Conservation (phyloP, 2,797 vertebrate species). For the Eutrigla gurnardus region DNA sequence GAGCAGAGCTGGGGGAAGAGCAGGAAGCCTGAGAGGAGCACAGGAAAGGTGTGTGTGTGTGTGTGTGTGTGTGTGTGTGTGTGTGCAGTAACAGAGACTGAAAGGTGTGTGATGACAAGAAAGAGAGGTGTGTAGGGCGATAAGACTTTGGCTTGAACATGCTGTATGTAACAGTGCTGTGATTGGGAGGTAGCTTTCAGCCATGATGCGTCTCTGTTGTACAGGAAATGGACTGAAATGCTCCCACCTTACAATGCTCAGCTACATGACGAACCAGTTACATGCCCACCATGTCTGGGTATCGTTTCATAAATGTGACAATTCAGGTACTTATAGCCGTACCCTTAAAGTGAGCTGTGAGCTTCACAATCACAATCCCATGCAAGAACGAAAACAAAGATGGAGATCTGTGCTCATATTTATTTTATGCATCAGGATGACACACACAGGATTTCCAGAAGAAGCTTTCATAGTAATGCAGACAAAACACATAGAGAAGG, state of each 20-base stretch:
- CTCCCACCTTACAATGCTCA: not conserved
- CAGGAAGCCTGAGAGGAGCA: constrained; percentile 26
- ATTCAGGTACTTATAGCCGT: too few species aligned
- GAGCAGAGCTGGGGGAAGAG: constrained; percentile 26
- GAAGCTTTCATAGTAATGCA: not conserved
- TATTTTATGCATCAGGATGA: not conserved
- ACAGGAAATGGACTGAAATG: not conserved
- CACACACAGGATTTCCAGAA: not conserved
- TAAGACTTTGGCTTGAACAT: not conserved
- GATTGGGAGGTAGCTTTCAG: not conserved
- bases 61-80: not conserved
- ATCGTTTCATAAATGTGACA: too few species aligned
- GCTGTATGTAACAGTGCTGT: not conserved
- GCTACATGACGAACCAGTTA: not conserved
- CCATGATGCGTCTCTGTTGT: not conserved
- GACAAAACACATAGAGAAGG: not conserved
- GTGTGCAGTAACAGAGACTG: not conserved
- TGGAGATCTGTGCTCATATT: not conserved
- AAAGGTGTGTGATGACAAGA: constrained; percentile 33
- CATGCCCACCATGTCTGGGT: too few species aligned
- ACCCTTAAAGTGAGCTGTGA: too few species aligned
- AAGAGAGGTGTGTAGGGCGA: not conserved
- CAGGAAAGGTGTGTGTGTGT: constrained; percentile 7
- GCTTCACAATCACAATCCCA: too few species aligned
- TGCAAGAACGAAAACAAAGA: not conserved